phyloP scores from a whole-genome alignment of 2,797 vertebrate species.

The Myotis myotis region DNA sequence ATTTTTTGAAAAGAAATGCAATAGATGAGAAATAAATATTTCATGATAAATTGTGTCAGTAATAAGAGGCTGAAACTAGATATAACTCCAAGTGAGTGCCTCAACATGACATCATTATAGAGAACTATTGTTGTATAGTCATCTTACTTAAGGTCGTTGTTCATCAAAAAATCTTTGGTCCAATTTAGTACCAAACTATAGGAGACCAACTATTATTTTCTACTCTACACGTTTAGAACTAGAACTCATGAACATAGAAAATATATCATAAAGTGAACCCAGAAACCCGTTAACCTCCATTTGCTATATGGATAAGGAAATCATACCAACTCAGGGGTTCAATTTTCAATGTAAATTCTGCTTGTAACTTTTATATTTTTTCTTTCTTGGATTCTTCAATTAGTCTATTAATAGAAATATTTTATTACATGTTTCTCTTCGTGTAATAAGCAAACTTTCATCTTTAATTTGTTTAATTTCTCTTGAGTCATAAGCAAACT shows the following conservation, averaged over 20 bases:
- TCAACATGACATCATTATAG: background rate
- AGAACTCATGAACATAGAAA: background rate
- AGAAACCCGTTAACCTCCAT: background rate
- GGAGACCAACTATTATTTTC: background rate
- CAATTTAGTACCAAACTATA: background rate
- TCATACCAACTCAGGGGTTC: background rate
- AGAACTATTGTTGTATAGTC: background rate
- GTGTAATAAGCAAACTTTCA: no score
- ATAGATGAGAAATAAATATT: background rate
- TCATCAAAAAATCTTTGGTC: background rate
- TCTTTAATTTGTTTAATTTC: background rate
- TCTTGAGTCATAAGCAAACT: constrained; percentile 67
- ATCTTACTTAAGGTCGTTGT: background rate
- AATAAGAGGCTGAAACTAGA: background rate
- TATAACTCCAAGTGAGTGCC: background rate
- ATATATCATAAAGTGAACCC: background rate
- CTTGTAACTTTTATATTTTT: background rate
- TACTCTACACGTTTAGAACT: background rate
- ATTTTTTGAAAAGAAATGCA: background rate
- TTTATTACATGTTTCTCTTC: constrained; percentile 65
- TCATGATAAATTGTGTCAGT: background rate
- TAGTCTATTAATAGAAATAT: constrained; percentile 73
- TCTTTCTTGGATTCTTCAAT: background rate
- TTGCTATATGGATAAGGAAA: background rate
- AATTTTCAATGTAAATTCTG: background rate